A percentile compares a stretch with the other conserved stretches of the same genome.
Conservation (phyloP, 1,140 invertebrate genomes). For the Chlorops oryzae region DNA sequence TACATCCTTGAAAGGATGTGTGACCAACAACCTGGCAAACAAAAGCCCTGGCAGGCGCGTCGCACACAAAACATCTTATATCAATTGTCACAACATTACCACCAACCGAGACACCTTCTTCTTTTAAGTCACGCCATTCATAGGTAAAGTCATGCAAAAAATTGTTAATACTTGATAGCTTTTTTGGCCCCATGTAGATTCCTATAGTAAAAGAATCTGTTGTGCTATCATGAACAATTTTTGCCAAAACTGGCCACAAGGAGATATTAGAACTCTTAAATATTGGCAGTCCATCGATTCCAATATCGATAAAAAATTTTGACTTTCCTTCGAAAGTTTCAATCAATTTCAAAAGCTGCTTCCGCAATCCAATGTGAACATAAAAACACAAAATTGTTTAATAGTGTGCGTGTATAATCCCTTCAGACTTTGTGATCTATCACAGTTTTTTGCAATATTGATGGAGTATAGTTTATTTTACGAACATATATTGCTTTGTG, state of each 20-base stretch:
- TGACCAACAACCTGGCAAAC: slow-evolving; percentile 1
- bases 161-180: neutral
- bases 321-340: too few species aligned
- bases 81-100: neutral
- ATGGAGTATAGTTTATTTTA: too few species aligned
- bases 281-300: too few species aligned
- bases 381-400: too few species aligned
- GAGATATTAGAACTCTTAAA: too few species aligned
- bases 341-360: too few species aligned
- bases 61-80: slow-evolving; percentile 8
- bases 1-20: slow-evolving; percentile 6
- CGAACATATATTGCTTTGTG: too few species aligned
- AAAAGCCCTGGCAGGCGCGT: slow-evolving; percentile 5
- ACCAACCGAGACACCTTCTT: neutral
- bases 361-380: too few species aligned
- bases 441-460: too few species aligned
- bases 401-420: too few species aligned
- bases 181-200: slow-evolving; percentile 1
- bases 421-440: too few species aligned
- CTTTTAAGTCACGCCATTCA: neutral
- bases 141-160: slow-evolving; percentile 10
- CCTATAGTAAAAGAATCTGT: slow-evolving; percentile 8
- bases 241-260: slow-evolving; percentile 3
- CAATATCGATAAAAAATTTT: too few species aligned
- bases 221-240: neutral